phyloP scores from a whole-genome alignment of 2,797 vertebrate genomes.

The Rhincodon typus region DNA sequence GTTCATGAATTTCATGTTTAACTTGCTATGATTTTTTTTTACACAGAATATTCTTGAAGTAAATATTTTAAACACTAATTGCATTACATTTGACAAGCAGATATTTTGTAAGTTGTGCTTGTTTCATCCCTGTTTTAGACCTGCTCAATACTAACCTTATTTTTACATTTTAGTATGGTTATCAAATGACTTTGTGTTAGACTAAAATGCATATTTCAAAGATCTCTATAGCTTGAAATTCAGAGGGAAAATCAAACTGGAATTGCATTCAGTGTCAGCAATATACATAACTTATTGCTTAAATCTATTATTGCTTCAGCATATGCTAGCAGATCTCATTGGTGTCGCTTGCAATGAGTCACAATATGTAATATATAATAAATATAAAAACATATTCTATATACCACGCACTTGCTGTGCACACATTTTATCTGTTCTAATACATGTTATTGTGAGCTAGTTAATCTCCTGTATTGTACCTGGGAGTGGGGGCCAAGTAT shows the following conservation, averaged over 20 bases:
- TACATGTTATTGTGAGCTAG: neutral
- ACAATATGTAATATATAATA: neutral
- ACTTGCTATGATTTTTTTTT: neutral
- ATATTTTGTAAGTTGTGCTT: neutral
- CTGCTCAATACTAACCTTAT: neutral
- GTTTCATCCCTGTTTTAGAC: neutral
- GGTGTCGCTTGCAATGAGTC: neutral
- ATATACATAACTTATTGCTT: neutral
- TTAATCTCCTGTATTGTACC: neutral
- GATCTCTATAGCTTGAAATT: neutral
- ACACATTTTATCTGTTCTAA: neutral
- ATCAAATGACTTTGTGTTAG: neutral
- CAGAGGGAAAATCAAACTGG: neutral
- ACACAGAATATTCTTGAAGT: neutral
- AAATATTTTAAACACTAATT: neutral
- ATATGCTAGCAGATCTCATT: neutral
- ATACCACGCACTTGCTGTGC: neutral
- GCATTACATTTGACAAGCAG: neutral
- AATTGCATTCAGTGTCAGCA: neutral
- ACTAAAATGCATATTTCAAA: neutral
- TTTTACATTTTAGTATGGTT: neutral
- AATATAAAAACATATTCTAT: neutral
- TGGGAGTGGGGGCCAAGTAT: neutral
- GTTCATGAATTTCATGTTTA: constrained; percentile 21
- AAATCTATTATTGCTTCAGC: neutral